A percentile compares a stretch with the other conserved stretches of the same genome.
phyloP scores from a whole-genome alignment of 2,888 invertebrate species.

The Acleris laterana region DNA sequence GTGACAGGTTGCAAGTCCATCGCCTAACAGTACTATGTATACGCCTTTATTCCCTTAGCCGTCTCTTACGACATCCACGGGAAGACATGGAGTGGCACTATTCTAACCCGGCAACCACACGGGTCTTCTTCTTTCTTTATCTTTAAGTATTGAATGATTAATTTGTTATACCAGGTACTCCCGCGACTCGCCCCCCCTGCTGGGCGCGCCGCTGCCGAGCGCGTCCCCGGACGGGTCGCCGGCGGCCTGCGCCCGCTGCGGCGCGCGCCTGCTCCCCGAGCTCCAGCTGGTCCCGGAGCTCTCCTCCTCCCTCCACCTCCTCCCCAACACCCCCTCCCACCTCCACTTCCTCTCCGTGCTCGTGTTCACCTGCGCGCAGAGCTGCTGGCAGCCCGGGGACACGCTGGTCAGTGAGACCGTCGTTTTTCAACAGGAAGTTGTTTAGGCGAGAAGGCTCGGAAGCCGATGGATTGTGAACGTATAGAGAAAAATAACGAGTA shows the following conservation, averaged over 20 bases:
- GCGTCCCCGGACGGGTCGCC: slow-evolving; percentile 88
- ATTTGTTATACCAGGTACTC: slow-evolving; percentile 85
- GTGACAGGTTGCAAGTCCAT: too few relatives aligned
- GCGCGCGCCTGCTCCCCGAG: slow-evolving; percentile 90
- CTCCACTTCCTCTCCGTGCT: slow-evolving; percentile 95
- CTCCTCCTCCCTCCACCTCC: slow-evolving; percentile 87
- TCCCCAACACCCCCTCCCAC: slow-evolving; percentile 78
- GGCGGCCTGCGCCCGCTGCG: slow-evolving; percentile 87
- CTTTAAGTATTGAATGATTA: too few relatives aligned
- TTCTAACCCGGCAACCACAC: too few relatives aligned
- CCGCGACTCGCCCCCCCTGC: slow-evolving; percentile 87
- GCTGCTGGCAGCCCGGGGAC: slow-evolving; percentile 92
- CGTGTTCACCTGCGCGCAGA: slow-evolving; percentile 91
- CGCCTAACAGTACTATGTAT: too few relatives aligned
- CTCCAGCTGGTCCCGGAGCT: slow-evolving; percentile 93
- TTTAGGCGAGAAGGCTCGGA: slow-evolving; percentile 45
- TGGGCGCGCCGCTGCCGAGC: slow-evolving; percentile 87
- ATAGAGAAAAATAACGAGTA: too few relatives aligned
- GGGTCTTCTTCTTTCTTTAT: too few relatives aligned
- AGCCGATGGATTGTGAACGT: too few relatives aligned
- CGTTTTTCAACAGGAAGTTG: slow-evolving; percentile 89
- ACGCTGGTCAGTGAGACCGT: slow-evolving; percentile 88
- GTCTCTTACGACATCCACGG: too few relatives aligned
- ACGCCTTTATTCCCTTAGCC: too few relatives aligned
- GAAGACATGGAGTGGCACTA: too few relatives aligned